Evolutionary conservation across 2,113 vertebrate species (phyloP).

Genomic region (Tragelaphus imberbis): DNA sequence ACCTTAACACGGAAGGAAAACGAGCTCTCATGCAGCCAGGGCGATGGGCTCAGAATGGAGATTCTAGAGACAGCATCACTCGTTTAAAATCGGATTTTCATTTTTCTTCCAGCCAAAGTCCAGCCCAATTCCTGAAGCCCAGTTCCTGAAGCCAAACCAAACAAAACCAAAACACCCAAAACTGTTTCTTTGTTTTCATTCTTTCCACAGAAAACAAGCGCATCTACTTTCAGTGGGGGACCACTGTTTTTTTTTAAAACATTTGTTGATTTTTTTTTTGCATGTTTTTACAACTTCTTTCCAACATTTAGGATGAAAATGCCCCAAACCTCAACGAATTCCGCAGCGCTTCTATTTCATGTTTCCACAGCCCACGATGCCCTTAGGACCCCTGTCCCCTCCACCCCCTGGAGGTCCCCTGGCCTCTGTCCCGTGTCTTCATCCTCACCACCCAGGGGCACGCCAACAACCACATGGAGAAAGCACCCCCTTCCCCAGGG

Average conservation of each 20-base stretch:
- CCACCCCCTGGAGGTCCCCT: background rate
- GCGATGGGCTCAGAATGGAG: background rate
- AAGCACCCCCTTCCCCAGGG: background rate
- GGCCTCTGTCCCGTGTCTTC: background rate
- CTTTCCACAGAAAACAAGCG: background rate
- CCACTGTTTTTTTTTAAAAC: background rate
- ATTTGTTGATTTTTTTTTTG: background rate
- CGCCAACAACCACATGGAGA: accelerated
- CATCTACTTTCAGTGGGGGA: accelerated
- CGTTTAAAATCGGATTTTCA: background rate
- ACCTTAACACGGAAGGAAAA: background rate
- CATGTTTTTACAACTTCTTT: background rate
- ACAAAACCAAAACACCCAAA: background rate
- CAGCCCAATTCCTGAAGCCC: background rate
- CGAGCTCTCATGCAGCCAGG: background rate
- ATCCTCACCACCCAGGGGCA: accelerated
- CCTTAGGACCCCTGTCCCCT: accelerated
- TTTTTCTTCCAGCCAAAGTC: background rate
- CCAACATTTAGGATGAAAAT: background rate
- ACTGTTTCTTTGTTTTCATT: background rate
- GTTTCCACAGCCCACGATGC: background rate
- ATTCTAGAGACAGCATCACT: background rate
- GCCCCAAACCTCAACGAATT: background rate
- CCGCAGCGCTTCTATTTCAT: accelerated
- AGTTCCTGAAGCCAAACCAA: background rate